phyloP scores from a whole-genome alignment of 1,140 invertebrate genomes.

The Drosophila neocordata region DNA sequence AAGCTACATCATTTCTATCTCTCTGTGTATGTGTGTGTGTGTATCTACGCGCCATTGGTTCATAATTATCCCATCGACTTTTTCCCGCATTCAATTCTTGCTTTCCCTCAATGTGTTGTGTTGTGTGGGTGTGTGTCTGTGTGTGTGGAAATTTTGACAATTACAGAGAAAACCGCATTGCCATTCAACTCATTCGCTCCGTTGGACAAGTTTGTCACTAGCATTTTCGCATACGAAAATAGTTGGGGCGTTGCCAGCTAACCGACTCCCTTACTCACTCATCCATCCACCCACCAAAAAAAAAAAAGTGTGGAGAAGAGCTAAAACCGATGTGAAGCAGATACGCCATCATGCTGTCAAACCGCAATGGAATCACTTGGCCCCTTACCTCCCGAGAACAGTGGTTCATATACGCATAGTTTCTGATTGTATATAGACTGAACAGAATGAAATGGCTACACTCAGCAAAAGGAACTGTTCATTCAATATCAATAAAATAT shows the following conservation, averaged over 20 bases:
- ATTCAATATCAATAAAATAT: no score
- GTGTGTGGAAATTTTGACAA: slow-evolving; percentile 54
- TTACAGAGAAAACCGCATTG: slow-evolving; percentile 61
- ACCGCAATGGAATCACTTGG: slow-evolving; percentile 60
- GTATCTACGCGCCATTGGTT: slow-evolving; percentile 6
- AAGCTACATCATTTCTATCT: background rate
- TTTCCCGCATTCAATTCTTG: background rate
- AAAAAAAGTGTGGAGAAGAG: slow-evolving; percentile 19
- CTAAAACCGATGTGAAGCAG: slow-evolving; percentile 7
- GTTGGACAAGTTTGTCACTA: slow-evolving; percentile 30
- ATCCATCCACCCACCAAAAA: background rate
- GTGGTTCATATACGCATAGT: slow-evolving; percentile 1
- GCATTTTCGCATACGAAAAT: slow-evolving; percentile 25
- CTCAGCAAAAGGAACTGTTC: background rate
- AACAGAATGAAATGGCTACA: background rate
- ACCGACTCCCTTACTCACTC: background rate
- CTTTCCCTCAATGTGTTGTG: background rate
- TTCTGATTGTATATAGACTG: background rate
- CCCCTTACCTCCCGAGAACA: background rate
- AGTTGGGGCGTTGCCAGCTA: slow-evolving; percentile 28
- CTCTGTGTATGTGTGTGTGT: background rate
- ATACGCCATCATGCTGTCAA: slow-evolving; percentile 41
- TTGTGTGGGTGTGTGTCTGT: slow-evolving; percentile 5
- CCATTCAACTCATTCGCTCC: slow-evolving; percentile 10
- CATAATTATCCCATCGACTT: slow-evolving; percentile 51